A percentile compares a stretch with the other conserved stretches of the same genome.
phyloP scores from a whole-genome alignment of 2,888 invertebrate genomes.

The Lingula anatina region DNA sequence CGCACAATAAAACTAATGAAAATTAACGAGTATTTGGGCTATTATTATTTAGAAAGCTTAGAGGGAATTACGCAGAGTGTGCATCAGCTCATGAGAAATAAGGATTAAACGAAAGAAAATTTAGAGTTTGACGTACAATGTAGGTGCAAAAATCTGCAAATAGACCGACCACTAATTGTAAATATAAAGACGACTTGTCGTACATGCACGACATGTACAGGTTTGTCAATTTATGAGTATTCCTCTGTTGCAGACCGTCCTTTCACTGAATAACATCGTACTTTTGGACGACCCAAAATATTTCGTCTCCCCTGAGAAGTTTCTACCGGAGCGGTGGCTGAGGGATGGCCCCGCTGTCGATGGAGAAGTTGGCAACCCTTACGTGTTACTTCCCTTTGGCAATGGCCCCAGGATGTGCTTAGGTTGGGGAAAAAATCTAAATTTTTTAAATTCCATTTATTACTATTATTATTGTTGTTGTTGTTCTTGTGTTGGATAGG shows the following conservation, averaged over 20 bases:
- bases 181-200: no score
- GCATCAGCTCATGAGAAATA: neutral
- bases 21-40: neutral
- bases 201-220: no score
- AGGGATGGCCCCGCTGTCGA: slow-evolving; percentile 54
- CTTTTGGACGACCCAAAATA: slow-evolving; percentile 54
- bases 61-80: neutral
- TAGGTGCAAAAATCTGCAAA: neutral
- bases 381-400: slow-evolving; percentile 56
- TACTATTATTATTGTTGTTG: no score
- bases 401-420: slow-evolving; percentile 58
- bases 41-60: neutral
- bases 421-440: no score
- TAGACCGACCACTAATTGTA: neutral
- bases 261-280: slow-evolving; percentile 51
- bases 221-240: no score
- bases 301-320: slow-evolving; percentile 62
- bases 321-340: slow-evolving; percentile 74
- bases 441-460: no score
- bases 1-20: neutral
- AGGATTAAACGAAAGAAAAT: neutral
- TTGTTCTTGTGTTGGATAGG: no score
- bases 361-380: slow-evolving; percentile 54
- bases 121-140: neutral
- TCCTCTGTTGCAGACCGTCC: slow-evolving; percentile 43